phyloP scores from a whole-genome alignment of 2,797 vertebrate genomes.

The Sebastes iracundus region DNA sequence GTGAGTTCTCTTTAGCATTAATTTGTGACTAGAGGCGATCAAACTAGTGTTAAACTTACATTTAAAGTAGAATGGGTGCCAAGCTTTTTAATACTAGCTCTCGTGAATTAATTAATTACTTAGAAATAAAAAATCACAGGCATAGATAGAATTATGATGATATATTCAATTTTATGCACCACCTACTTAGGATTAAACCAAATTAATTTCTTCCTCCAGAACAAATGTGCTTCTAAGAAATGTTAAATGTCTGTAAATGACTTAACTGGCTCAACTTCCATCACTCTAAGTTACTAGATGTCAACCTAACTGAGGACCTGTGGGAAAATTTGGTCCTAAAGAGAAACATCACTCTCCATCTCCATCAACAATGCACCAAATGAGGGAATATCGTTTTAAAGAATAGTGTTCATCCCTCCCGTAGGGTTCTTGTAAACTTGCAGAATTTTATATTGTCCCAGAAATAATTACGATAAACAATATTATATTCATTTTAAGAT shows the following conservation, averaged over 20 bases:
- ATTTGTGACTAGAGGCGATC: not conserved
- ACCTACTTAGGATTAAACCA: not conserved
- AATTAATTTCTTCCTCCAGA: not conserved
- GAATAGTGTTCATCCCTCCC: not conserved
- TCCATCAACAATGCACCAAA: not conserved
- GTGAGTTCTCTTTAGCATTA: not conserved
- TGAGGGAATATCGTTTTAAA: no score
- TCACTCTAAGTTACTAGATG: no score
- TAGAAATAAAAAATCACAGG: no score
- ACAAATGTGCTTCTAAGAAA: not conserved
- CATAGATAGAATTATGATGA: no score
- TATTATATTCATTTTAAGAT: not conserved
- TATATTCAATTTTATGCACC: not conserved
- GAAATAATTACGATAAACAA: not conserved
- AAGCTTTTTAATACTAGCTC: not conserved
- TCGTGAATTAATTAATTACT: no score
- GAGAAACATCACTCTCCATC: accelerated
- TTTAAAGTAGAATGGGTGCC: not conserved
- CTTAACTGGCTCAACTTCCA: not conserved
- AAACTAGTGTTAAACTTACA: not conserved
- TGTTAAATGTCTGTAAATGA: not conserved
- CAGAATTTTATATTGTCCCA: not conserved
- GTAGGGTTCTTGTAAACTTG: no score
- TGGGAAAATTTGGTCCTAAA: no score
- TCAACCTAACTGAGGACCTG: no score